Evolutionary conservation across 1,140 invertebrate genomes (phyloP), one percentile per base, ranked within the genome.

Genomic region (Callitettix versicolor): DNA sequence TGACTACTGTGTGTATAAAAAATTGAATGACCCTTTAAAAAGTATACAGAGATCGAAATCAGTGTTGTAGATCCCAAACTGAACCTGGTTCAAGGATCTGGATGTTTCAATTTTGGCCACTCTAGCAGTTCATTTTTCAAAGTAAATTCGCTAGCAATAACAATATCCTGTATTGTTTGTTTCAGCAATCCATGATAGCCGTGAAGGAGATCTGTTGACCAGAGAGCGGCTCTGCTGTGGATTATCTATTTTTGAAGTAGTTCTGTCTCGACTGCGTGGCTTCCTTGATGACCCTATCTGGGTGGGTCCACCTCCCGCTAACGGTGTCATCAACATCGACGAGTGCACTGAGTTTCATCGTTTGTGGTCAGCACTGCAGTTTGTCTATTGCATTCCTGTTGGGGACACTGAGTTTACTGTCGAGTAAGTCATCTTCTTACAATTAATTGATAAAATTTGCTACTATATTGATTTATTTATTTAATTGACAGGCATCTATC

Each of bases 341-440:
- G 95, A 98, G 69, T 98, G 95, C 68, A 87, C 84, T 0, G 95
- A 99, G 74, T 99, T 99, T 69, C 95, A 98, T 75, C 79, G 94
- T 34, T 73, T 99, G 22, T 99, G 95, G 95, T 98, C 94, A 5
- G 95, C 95, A 0, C 74, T 99, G 14, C 96, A 99, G 73, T 99
- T 99, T 77, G 89, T 98, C 15, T 98, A 96, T 70, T 98, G 93
- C 67, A 94, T 95, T 65, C 94, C 95, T 1, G 91, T 96, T 53
- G 88, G 87, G n/a, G 91, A 95, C 61, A 95, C 92, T 17, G 92
- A 98, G 72, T 97, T 92, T 65, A 98, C 94, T 21, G 89, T 98
- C 2, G 95, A 98, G 88, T 92, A 74, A 79, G 86, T 82, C n/a
- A n/a, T n/a, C n/a, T n/a, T n/a, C n/a, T n/a, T n/a, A n/a, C n/a